phyloP scores from a whole-genome alignment of 2,797 vertebrate species.

The Enteromius thamalakanensis region DNA sequence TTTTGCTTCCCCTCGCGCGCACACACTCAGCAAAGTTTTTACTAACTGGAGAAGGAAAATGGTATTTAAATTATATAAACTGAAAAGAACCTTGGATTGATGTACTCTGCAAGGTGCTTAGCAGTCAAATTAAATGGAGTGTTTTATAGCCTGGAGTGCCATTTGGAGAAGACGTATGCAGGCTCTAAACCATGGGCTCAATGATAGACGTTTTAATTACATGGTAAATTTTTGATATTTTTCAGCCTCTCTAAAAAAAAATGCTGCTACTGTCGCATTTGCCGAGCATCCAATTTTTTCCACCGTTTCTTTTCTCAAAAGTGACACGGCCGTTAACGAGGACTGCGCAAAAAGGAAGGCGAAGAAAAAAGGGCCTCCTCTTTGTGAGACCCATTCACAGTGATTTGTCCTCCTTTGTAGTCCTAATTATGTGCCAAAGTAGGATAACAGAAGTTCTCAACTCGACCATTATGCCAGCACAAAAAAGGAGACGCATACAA shows the following conservation, averaged over 20 bases:
- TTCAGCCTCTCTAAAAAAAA: constrained; percentile 67
- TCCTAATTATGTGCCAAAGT: constrained; percentile 99
- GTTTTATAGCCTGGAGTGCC: constrained; percentile 78
- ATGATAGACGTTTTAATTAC: constrained; percentile 87
- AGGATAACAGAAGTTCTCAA: constrained; percentile 99
- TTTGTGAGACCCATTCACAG: constrained; percentile 97
- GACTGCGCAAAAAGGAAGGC: constrained; percentile 78
- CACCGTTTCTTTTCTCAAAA: constrained; percentile 61
- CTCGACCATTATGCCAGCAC: constrained; percentile 99
- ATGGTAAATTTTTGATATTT: constrained; percentile 82
- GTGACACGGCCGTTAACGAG: constrained; percentile 82
- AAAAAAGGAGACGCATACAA: constrained; percentile 99
- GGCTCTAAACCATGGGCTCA: constrained; percentile 72
- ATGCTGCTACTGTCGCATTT: constrained; percentile 58
- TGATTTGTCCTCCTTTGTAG: constrained; percentile 99
- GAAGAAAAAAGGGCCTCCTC: constrained; percentile 89
- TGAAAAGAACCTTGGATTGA: constrained; percentile 73
- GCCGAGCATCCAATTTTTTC: constrained; percentile 67
- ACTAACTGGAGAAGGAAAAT: constrained; percentile 72
- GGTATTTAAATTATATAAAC: constrained; percentile 69
- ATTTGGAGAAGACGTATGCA: constrained; percentile 75
- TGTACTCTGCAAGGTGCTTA: constrained; percentile 75
- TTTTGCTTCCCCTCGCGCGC: constrained; percentile 36
- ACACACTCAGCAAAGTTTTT: constrained; percentile 53
- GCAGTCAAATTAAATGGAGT: constrained; percentile 74